Conservation (phyloP, 2,797 vertebrate genomes). For the Antrozous pallidus region DNA sequence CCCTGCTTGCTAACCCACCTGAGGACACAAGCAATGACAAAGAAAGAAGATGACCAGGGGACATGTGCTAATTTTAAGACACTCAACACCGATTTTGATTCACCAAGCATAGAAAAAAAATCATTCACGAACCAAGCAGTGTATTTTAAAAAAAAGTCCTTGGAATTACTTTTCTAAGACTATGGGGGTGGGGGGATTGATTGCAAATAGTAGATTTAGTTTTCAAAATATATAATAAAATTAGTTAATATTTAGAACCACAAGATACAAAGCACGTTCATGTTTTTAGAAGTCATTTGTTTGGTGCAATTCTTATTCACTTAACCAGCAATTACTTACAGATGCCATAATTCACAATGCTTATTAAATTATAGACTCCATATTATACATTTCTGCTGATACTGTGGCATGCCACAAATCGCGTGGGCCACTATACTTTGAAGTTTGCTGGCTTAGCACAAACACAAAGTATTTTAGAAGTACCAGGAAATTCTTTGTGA, state of each 20-base stretch:
- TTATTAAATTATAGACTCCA: slow-evolving; percentile 28
- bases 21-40: neutral
- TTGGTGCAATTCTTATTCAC: neutral
- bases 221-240: slow-evolving; percentile 41
- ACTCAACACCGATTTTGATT: neutral
- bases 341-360: neutral
- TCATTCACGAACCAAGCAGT: slow-evolving; percentile 2
- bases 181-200: neutral
- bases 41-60: neutral
- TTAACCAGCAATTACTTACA: neutral
- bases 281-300: neutral
- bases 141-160: neutral
- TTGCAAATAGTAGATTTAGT: neutral
- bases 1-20: neutral
- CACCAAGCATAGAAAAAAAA: slow-evolving; percentile 14
- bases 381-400: slow-evolving; percentile 43
- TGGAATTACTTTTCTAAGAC: neutral
- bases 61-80: slow-evolving; percentile 33
- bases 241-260: neutral
- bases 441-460: slow-evolving; percentile 66
- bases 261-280: neutral
- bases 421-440: neutral
- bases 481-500: slow-evolving; percentile 81
- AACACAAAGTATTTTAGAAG: slow-evolving; percentile 75
- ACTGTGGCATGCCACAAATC: neutral